Base-by-base conservation (phyloP, 2,888 invertebrate species). In the Empis livida region DNA sequence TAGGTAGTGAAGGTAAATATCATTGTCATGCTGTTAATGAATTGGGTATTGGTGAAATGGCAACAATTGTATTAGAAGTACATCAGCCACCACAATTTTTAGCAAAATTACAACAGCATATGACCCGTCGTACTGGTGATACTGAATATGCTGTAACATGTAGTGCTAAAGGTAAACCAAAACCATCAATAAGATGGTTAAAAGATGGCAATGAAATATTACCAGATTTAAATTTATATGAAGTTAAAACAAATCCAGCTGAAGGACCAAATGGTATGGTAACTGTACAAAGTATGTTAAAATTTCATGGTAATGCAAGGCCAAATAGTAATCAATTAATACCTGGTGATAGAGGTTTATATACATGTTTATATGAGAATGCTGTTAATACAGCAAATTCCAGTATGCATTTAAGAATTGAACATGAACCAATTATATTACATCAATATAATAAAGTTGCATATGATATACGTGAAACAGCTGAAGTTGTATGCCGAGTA, bases 1-100 rank as follows among this genome's bases (percentile, higher is more conserved):
- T 91, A 37, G 83, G 82, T 40, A 87, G 85, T 61, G 91, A 93
- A 68, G 93, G 92, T 5, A 79, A 82, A 41, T 93, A 93, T 69
- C 86, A 84, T 61, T 93, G 93, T 61, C 88, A 91, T 62, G 91
- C 92, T 0, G 84, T 82, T 46, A 93, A 93, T 65, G 90, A 89
- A 63, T 73, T 91, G 54, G 93, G 93, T 2, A 84, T 83, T 54
- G 91, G 92, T 1, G 86, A 88, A 54, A 75, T 84, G 55, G 89
- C 89, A 1, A 84, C 86, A 0, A 89, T 90, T 39, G 80, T 80
- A 31, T 73, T 93, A 23, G 84, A 88, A 63, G 92, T 93, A 1
- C 83, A 90, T 62, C 92, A 92, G 62, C 86, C 90, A 0, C 93
- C 93, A 0, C 82, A 84, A 53, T 84, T 93, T 61, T 77, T 86